Percentiles rank a stretch among this genome's conserved stretches.
Conservation (phyloP, 2,797 vertebrate genomes). For the Antrozous pallidus region DNA sequence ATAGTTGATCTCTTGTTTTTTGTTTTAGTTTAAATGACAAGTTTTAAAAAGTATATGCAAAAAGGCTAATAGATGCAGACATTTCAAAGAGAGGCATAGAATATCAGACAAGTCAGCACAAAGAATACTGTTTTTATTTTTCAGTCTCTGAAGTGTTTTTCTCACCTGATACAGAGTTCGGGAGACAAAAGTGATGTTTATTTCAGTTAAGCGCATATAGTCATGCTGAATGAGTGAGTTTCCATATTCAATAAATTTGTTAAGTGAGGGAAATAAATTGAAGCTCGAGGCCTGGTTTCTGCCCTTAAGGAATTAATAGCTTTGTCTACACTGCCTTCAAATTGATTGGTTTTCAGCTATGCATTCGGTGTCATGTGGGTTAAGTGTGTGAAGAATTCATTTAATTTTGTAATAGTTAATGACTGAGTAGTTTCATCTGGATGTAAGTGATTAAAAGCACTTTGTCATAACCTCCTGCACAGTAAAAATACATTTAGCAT, state of each 20-base stretch:
- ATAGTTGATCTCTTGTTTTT: not conserved
- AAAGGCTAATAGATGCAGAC: not conserved
- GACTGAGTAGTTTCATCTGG: not conserved
- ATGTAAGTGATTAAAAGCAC: not conserved
- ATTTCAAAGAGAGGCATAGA: not conserved
- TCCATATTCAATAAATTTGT: not conserved
- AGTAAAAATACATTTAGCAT: fast-evolving
- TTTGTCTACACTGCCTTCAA: not conserved
- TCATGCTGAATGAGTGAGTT: fast-evolving
- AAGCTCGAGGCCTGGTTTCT: not conserved
- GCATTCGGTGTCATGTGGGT: not conserved
- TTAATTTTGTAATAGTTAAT: not conserved
- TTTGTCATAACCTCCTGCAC: not conserved
- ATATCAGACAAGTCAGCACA: not conserved
- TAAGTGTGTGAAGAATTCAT: not conserved
- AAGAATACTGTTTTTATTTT: not conserved
- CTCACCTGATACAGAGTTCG: not conserved
- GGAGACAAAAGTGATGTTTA: fast-evolving
- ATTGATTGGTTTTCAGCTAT: not conserved
- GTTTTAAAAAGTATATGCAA: not conserved
- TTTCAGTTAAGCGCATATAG: fast-evolving
- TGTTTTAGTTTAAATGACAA: not conserved
- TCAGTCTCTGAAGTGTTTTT: not conserved
- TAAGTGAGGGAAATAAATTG: fast-evolving
- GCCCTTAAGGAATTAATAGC: not conserved